These are phyloP conservation scores for Hydrocynus forskahlii DNA, from an alignment of 2,797 vertebrate genomes.

Conservation along the genomic window DNA sequence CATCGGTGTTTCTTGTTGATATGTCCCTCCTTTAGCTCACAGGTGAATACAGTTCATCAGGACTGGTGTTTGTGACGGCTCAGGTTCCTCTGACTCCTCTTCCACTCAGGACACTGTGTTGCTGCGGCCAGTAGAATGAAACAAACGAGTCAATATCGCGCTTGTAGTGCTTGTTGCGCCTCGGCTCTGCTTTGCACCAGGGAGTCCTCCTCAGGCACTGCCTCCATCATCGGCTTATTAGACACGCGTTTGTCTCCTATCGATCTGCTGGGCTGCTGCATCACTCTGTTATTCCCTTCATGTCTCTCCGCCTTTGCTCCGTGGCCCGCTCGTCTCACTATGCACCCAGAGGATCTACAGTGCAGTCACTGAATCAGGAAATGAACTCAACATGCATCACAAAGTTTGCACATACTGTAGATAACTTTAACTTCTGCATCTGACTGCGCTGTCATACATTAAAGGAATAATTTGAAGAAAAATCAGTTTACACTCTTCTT, in stretches of 20 bases:
- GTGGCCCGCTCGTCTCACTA: conserved; percentile 60
- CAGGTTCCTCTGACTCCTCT: conserved; percentile 18
- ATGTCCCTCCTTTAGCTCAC: conserved; percentile 17
- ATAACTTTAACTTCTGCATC: background rate
- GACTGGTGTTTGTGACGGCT: conserved; percentile 40
- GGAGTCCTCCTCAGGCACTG: conserved; percentile 59
- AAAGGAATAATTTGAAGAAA: background rate
- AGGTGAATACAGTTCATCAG: conserved; percentile 34
- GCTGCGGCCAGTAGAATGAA: conserved; percentile 61
- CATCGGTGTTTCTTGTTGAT: conserved; percentile 16
- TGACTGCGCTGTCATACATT: conserved; percentile 11
- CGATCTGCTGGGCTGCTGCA: conserved; percentile 49
- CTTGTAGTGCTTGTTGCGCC: conserved; percentile 71
- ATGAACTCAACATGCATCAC: conserved; percentile 19
- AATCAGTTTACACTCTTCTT: background rate
- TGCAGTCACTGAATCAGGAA: conserved; percentile 18
- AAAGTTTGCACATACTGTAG: conserved; percentile 12
- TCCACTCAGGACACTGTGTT: conserved; percentile 48
- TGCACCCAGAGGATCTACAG: conserved; percentile 4
- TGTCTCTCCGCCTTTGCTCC: conserved; percentile 47
- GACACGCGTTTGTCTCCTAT: conserved; percentile 68
- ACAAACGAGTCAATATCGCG: conserved; percentile 71
- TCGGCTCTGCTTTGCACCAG: conserved; percentile 59
- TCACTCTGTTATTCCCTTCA: conserved; percentile 56
- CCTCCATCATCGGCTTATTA: conserved; percentile 74